A percentile compares a stretch with the other conserved stretches of the same genome.
Evolutionary conservation across 2,797 vertebrate genomes (phyloP).

Genomic region (Mareca strepera): DNA sequence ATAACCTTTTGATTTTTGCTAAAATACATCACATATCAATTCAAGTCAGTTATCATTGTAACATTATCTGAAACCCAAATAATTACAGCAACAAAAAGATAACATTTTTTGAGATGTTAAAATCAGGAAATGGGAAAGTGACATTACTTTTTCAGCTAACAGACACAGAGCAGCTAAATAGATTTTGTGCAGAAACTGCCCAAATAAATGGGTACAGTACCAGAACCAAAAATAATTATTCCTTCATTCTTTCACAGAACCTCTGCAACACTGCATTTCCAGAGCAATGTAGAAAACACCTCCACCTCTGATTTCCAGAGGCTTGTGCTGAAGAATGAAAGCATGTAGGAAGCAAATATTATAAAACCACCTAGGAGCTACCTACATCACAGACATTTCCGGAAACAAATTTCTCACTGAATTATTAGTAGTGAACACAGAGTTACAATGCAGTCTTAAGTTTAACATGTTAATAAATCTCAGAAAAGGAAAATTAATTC

Average conservation of each 20-base stretch:
- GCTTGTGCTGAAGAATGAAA: not conserved
- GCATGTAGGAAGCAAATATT: not conserved
- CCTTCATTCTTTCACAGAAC: not conserved
- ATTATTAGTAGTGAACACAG: not conserved
- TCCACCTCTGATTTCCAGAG: not conserved
- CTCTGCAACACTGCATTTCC: accelerated
- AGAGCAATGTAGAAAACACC: not conserved
- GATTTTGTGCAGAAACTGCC: not conserved
- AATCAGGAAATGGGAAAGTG: not conserved
- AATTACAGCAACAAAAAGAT: not conserved
- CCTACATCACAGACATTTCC: not conserved
- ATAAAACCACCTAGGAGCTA: not conserved
- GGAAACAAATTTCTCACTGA: not conserved
- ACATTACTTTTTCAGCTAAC: not conserved
- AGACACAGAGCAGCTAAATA: not conserved
- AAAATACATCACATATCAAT: not conserved
- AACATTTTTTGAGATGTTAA: not conserved
- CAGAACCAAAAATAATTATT: not conserved
- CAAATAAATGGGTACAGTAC: not conserved
- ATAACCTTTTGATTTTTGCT: not conserved
- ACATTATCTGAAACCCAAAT: not conserved
- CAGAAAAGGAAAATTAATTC: not conserved
- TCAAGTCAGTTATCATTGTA: not conserved
- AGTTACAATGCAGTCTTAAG: not conserved
- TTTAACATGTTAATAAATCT: not conserved